phyloP scores from a whole-genome alignment of 1,140 invertebrate genomes.

The Bicyclus anynana region DNA sequence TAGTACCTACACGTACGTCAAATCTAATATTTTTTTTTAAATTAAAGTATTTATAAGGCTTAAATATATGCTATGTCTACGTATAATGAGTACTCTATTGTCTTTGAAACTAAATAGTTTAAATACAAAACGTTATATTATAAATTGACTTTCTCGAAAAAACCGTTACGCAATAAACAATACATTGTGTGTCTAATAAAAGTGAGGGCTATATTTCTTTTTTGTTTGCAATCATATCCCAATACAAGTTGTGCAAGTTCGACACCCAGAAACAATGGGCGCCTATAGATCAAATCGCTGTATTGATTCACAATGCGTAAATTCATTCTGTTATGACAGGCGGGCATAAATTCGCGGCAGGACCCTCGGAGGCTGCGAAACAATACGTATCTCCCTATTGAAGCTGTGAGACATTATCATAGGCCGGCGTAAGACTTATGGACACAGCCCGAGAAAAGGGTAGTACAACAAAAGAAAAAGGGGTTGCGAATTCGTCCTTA shows the following conservation, averaged over 20 bases:
- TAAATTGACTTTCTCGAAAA: slow-evolving; percentile 14
- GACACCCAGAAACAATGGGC: slow-evolving; percentile 66
- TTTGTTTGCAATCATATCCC: slow-evolving; percentile 51
- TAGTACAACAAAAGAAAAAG: slow-evolving; percentile 38
- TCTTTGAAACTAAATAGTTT: neutral
- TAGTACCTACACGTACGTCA: too few species aligned
- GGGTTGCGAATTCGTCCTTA: slow-evolving; percentile 58
- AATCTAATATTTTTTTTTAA: too few species aligned
- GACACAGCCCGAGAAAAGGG: slow-evolving; percentile 60
- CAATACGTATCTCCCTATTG: slow-evolving; percentile 60
- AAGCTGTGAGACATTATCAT: slow-evolving; percentile 64
- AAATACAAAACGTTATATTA: slow-evolving; percentile 1
- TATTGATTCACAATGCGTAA: slow-evolving; percentile 76
- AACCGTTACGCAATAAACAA: slow-evolving; percentile 35
- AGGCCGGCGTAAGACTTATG: slow-evolving; percentile 53
- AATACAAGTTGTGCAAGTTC: slow-evolving; percentile 61
- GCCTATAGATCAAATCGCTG: slow-evolving; percentile 63
- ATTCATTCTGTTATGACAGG: slow-evolving; percentile 76
- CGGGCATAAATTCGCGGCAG: slow-evolving; percentile 69
- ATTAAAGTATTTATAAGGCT: too few species aligned
- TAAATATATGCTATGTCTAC: too few species aligned
- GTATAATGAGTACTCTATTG: too few species aligned
- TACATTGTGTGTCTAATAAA: slow-evolving; percentile 39
- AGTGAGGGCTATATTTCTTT: slow-evolving; percentile 37
- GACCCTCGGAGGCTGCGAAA: slow-evolving; percentile 69